Evolutionary conservation across 2,888 invertebrate species (phyloP).

Genomic region (Cheilosia vulpina): DNA sequence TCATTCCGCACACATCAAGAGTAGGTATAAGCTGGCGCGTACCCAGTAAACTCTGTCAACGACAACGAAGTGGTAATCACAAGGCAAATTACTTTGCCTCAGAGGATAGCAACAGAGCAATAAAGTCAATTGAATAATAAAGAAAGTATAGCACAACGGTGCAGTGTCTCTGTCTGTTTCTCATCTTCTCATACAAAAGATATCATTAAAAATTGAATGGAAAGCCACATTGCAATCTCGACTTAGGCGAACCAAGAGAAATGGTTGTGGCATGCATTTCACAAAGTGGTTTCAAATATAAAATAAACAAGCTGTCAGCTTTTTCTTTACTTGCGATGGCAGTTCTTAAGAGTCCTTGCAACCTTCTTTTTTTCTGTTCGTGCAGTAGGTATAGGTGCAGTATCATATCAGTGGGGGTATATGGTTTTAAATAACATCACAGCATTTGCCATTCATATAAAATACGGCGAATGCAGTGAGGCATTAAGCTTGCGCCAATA

Average conservation of each 20-base stretch:
- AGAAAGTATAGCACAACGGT: not conserved
- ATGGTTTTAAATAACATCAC: constrained; percentile 53
- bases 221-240: constrained; percentile 33
- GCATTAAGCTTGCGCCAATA: constrained; percentile 68
- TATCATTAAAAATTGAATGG: constrained; percentile 48
- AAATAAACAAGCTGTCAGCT: constrained; percentile 22
- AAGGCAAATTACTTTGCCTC: not conserved
- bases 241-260: constrained; percentile 10
- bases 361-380: constrained; percentile 5
- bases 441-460: constrained; percentile 46
- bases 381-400: constrained; percentile 4
- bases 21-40: too few relatives aligned
- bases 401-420: constrained; percentile 22
- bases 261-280: not conserved
- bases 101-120: not conserved
- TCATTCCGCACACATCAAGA: too few relatives aligned
- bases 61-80: constrained; percentile 14
- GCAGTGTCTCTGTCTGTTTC: not conserved
- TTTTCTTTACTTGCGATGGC: constrained; percentile 11
- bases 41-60: constrained; percentile 12
- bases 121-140: constrained; percentile 44
- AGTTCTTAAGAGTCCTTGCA: constrained; percentile 23
- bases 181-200: constrained; percentile 4
- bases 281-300: constrained; percentile 1
- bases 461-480: constrained; percentile 59